Evolutionary conservation across 2,888 invertebrate genomes (phyloP), one percentile per base, ranked within the genome.

Genomic region (Cyaniris semiargus): DNA sequence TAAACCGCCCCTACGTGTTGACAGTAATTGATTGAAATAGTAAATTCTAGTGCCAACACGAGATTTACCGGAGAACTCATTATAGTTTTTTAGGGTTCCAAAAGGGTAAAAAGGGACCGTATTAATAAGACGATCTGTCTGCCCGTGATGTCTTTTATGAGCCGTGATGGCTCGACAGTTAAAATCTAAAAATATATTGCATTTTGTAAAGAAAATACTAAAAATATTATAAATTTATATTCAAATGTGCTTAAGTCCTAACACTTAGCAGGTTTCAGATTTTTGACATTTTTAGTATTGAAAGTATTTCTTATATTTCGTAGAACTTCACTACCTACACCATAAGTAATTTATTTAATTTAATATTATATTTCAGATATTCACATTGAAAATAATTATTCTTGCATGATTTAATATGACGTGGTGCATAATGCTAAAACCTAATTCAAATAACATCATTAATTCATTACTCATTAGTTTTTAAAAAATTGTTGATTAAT

Each of bases 21-120:
- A 89, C 91, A 89, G 89, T 89, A 90, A 92, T 92, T 90, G 93
- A 93, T 93, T 91, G 92, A 91, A 90, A 90, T 83, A 84, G 82
- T 83, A 27, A 48, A 38, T 71, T 71, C 71, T 71, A 71, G 34
- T 71, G 71, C 34, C 71, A 38, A 18, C 71, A 71, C 21, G 38
- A 38, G 71, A 71, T 71, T 66, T 38, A 38, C 71, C 34, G 34
- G 71, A 71, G 71, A 34, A 70, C 31, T 34, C 31, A 71, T 71
- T 66, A 27, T 66, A 27, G 66, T 66, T 66, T 66, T 66, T 66
- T 31, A 66, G 18, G 21, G 58, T n/a, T 21, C 15, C 58, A 18
- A 34, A 44, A 72, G 34, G n/a, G 48, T n/a, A 34, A 21, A 72
- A 18, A 72, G 23, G 31, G 72, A n/a, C 58, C 58, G 21, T 18